Evolutionary conservation across 1,140 invertebrate species (phyloP).

Genomic region (Teleogryllus occipitalis): DNA sequence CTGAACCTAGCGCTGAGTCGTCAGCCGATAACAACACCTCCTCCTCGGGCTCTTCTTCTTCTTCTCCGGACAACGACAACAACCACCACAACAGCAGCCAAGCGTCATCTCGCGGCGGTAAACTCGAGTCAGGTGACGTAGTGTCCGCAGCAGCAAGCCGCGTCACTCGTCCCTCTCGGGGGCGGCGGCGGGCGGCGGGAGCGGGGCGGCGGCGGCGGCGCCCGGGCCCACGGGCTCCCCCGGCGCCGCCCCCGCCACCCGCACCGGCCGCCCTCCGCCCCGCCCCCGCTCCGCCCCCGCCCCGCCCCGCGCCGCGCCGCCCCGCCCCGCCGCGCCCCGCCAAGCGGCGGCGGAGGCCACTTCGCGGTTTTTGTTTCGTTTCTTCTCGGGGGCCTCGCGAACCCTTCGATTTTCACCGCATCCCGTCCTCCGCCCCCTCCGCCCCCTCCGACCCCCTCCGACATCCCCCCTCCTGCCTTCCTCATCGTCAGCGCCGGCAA

Average conservation of each 20-base stretch:
- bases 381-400: neutral
- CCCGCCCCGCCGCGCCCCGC: too few species aligned
- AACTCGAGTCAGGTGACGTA: conserved; percentile 14
- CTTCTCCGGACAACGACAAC: neutral
- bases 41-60: neutral
- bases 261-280: too few species aligned
- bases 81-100: neutral
- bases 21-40: neutral
- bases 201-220: too few species aligned
- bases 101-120: neutral
- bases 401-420: neutral
- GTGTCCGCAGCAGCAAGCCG: neutral
- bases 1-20: neutral
- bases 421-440: neutral
- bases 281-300: too few species aligned
- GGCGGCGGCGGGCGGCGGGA: too few species aligned
- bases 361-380: neutral
- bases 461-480: too few species aligned
- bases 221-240: too few species aligned
- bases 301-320: too few species aligned
- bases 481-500: too few species aligned
- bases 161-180: neutral
- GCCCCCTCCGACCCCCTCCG: neutral
- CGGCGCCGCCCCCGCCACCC: too few species aligned
- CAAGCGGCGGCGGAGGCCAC: neutral